Evolutionary conservation across 2,888 invertebrate genomes (phyloP).

Genomic region (Dione vanillae): DNA sequence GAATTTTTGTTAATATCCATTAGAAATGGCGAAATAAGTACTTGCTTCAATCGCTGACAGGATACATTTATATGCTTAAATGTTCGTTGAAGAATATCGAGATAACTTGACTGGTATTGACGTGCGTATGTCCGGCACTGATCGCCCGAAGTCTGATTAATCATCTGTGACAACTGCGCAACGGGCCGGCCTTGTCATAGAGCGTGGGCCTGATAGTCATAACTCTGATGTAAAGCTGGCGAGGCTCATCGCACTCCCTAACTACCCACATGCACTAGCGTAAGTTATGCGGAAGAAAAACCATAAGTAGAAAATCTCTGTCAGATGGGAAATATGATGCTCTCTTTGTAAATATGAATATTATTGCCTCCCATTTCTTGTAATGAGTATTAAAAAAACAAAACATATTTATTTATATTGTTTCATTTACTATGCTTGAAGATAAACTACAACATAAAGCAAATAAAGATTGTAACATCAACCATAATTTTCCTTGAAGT

Average conservation of each 20-base stretch:
- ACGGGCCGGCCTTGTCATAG: conserved; percentile 69
- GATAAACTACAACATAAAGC: conserved; percentile 30
- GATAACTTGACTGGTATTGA: conserved; percentile 58
- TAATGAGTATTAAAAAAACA: not conserved
- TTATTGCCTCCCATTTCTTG: not conserved
- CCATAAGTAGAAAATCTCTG: not conserved
- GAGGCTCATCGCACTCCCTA: conserved; percentile 65
- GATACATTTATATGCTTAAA: not conserved
- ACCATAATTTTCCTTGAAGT: conserved; percentile 40
- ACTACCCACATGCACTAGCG: conserved; percentile 52
- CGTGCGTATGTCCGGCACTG: conserved; percentile 73
- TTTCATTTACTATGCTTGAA: conserved; percentile 18
- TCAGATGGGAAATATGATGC: not conserved
- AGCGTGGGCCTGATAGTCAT: conserved; percentile 77
- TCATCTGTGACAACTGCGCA: conserved; percentile 81
- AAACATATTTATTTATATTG: conserved; percentile 1
- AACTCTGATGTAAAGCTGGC: conserved; percentile 57
- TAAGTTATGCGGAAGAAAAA: conserved; percentile 50
- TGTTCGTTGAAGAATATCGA: conserved; percentile 7
- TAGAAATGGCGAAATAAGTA: not conserved
- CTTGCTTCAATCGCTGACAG: conserved; percentile 12
- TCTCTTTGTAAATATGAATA: not conserved
- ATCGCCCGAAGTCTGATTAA: conserved; percentile 72
- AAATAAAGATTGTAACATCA: conserved; percentile 33
- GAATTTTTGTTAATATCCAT: not conserved